phyloP scores from a whole-genome alignment of 2,888 invertebrate genomes.

The Napeogenes sylphis region DNA sequence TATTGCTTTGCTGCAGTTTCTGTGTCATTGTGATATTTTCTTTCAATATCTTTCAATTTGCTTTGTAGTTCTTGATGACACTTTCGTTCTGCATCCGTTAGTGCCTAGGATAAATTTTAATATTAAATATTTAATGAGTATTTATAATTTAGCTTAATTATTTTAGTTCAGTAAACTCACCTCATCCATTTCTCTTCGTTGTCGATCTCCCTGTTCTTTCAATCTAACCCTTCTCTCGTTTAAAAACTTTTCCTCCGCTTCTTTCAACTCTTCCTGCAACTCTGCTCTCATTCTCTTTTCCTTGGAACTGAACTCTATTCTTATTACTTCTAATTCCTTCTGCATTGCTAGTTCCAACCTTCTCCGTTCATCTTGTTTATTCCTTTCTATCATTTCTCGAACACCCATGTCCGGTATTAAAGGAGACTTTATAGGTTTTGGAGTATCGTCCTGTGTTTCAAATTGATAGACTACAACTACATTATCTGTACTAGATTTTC shows the following conservation, averaged over 20 bases:
- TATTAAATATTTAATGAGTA: neutral
- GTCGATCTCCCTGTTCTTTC: slow-evolving; percentile 66
- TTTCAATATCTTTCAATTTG: slow-evolving; percentile 48
- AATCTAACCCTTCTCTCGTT: slow-evolving; percentile 61
- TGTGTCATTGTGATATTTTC: slow-evolving; percentile 44
- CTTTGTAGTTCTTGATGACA: slow-evolving; percentile 46
- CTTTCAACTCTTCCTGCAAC: slow-evolving; percentile 71
- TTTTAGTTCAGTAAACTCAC: slow-evolving; percentile 39
- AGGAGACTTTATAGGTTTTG: slow-evolving; percentile 59
- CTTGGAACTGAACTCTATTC: slow-evolving; percentile 76
- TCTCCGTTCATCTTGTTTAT: slow-evolving; percentile 49
- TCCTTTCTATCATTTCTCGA: slow-evolving; percentile 64
- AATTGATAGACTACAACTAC: slow-evolving; percentile 72
- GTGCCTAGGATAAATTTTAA: slow-evolving; percentile 39
- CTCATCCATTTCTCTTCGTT: slow-evolving; percentile 66
- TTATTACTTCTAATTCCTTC: slow-evolving; percentile 73
- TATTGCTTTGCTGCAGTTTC: slow-evolving; percentile 55
- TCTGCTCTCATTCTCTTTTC: slow-evolving; percentile 76
- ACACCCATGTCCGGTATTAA: slow-evolving; percentile 61
- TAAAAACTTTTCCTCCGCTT: slow-evolving; percentile 67
- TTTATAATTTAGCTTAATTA: neutral
- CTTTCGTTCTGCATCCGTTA: slow-evolving; percentile 47
- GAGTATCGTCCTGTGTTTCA: slow-evolving; percentile 57
- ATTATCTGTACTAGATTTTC: slow-evolving; percentile 65
- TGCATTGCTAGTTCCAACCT: slow-evolving; percentile 64